phyloP scores from a whole-genome alignment of 2,113 vertebrate genomes.

The Vidua chalybeata region DNA sequence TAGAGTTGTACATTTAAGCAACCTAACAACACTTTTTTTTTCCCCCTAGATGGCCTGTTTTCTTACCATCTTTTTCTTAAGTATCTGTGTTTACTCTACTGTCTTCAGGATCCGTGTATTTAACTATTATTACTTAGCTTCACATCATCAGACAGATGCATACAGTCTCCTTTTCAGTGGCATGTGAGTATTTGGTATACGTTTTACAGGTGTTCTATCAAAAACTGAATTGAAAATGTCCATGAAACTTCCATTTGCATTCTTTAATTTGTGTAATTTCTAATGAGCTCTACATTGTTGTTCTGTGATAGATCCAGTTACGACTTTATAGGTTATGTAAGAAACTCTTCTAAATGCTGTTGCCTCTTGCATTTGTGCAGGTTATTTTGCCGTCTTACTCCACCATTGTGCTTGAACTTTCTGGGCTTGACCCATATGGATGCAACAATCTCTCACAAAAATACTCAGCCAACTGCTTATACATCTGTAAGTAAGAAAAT shows the following conservation, averaged over 20 bases:
- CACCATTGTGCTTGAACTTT: constrained; percentile 94
- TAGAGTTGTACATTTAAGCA: neutral
- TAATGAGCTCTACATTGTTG: neutral
- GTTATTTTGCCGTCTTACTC: constrained; percentile 94
- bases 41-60: constrained; percentile 87
- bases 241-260: neutral
- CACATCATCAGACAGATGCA: constrained; percentile 94
- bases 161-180: constrained; percentile 96
- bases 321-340: neutral
- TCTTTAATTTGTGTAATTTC: neutral
- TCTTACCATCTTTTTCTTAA: constrained; percentile 90
- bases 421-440: constrained; percentile 96
- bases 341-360: neutral
- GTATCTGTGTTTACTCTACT: constrained; percentile 92
- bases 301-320: neutral
- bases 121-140: constrained; percentile 93
- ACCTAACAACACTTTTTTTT: neutral
- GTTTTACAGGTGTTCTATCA: neutral
- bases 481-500: constrained; percentile 83
- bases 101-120: constrained; percentile 94
- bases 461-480: constrained; percentile 87
- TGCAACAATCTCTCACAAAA: constrained; percentile 85
- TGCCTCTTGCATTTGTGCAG: constrained; percentile 62
- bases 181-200: constrained; percentile 81
- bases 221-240: neutral